Percentiles rank a stretch among this genome's conserved stretches.
Conservation (phyloP, 2,797 vertebrate genomes). For the Parambassis ranga region DNA sequence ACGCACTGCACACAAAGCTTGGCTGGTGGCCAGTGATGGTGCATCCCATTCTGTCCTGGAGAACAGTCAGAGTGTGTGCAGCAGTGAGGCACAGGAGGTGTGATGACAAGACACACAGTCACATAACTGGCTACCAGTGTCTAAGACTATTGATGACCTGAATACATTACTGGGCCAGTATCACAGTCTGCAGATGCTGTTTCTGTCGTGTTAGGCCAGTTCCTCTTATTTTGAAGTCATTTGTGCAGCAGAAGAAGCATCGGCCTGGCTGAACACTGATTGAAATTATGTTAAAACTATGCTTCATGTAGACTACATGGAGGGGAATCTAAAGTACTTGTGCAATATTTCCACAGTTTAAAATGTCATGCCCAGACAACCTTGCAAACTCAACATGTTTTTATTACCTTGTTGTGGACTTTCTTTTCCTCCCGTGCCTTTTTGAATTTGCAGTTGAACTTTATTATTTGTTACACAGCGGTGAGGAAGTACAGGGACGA, state of each 20-base stretch:
- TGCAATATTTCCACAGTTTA: background rate
- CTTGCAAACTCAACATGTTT: background rate
- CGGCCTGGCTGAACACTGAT: background rate
- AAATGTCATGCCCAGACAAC: background rate
- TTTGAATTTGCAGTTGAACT: slow-evolving; percentile 11
- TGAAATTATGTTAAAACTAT: no score
- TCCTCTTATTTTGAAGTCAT: background rate
- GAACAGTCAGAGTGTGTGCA: background rate
- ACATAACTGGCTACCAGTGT: no score
- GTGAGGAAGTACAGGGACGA: background rate
- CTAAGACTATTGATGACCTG: background rate
- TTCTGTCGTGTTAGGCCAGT: background rate
- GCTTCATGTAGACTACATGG: no score
- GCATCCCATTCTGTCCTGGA: background rate
- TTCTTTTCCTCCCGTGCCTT: background rate
- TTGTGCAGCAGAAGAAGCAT: background rate
- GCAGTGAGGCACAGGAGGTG: background rate
- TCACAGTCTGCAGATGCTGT: background rate
- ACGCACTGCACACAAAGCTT: slow-evolving; percentile 9
- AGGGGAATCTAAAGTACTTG: background rate
- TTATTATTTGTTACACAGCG: slow-evolving; percentile 10
- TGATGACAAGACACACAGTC: no score
- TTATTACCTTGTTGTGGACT: background rate
- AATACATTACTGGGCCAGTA: slow-evolving; percentile 14
- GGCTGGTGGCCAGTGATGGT: background rate